A percentile compares a stretch with the other conserved stretches of the same genome.
Evolutionary conservation across 2,113 vertebrate species (phyloP).

Genomic region (Junco hyemalis): DNA sequence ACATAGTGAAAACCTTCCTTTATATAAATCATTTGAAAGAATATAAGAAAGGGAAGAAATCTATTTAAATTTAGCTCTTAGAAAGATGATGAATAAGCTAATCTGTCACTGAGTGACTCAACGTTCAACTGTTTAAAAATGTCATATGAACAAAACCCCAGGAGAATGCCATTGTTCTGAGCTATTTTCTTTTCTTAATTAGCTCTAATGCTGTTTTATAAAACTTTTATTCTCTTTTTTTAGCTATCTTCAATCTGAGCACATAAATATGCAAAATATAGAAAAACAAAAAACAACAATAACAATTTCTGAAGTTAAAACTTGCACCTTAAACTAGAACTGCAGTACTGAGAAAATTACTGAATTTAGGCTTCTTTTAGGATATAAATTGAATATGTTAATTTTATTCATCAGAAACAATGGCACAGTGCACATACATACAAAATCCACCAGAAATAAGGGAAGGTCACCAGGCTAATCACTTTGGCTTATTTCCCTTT

Average conservation of each 20-base stretch:
- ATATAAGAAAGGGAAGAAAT: constrained; percentile 51
- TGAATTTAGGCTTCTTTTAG: constrained; percentile 29
- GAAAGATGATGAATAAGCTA: constrained; percentile 50
- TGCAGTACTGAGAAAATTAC: background rate
- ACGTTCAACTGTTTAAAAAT: constrained; percentile 34
- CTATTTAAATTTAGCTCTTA: constrained; percentile 51
- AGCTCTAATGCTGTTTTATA: constrained; percentile 27
- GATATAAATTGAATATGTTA: constrained; percentile 55
- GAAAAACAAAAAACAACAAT: background rate
- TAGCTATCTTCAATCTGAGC: background rate
- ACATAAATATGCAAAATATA: background rate
- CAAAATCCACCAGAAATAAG: constrained; percentile 54
- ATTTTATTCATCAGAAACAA: constrained; percentile 68
- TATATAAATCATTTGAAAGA: constrained; percentile 44
- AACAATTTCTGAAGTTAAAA: constrained; percentile 18
- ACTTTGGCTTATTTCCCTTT: constrained; percentile 56
- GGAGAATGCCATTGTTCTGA: constrained; percentile 13
- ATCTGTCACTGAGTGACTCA: constrained; percentile 29
- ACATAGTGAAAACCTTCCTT: constrained; percentile 28
- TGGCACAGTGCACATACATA: constrained; percentile 38
- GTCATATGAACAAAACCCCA: constrained; percentile 46
- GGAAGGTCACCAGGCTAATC: constrained; percentile 47
- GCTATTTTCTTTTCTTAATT: constrained; percentile 54
- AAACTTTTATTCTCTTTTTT: constrained; percentile 9
- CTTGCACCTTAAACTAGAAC: background rate